Evolutionary conservation across 2,113 vertebrate genomes (phyloP).

Genomic region (Gallinago jamesoni): DNA sequence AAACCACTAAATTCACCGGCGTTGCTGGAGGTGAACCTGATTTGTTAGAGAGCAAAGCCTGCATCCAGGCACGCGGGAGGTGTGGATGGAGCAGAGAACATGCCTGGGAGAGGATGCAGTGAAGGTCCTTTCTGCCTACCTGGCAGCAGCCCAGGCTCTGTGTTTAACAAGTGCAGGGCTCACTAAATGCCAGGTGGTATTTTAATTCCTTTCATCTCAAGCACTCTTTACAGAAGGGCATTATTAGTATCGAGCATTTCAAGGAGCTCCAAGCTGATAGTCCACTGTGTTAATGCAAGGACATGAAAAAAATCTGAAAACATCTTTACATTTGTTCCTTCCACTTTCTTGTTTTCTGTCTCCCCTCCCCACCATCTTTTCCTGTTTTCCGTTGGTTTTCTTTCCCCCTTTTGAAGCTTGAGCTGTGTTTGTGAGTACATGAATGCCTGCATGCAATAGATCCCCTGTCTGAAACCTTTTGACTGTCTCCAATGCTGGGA

Average conservation of each 20-base stretch:
- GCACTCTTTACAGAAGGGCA: conserved; percentile 25
- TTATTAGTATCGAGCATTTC: conserved; percentile 36
- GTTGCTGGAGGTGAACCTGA: neutral
- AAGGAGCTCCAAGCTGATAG: neutral
- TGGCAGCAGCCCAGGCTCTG: neutral
- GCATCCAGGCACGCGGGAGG: neutral
- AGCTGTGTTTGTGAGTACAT: neutral
- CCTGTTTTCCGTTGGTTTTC: neutral
- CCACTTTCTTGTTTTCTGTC: neutral
- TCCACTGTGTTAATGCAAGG: neutral
- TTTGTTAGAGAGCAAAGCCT: conserved; percentile 1
- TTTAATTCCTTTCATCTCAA: conserved; percentile 48
- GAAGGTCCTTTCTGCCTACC: neutral
- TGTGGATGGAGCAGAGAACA: neutral
- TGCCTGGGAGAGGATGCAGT: neutral
- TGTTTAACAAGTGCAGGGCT: neutral
- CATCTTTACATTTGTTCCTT: neutral
- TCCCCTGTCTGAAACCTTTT: neutral
- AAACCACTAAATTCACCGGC: neutral
- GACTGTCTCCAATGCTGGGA: neutral
- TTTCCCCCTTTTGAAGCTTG: neutral
- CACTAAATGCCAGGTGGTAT: conserved; percentile 19
- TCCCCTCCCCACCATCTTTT: neutral
- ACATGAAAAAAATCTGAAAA: neutral
- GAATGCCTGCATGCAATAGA: neutral